Base-by-base conservation (phyloP, 2,797 vertebrate species). In the Mormyrus proboscirostris region DNA sequence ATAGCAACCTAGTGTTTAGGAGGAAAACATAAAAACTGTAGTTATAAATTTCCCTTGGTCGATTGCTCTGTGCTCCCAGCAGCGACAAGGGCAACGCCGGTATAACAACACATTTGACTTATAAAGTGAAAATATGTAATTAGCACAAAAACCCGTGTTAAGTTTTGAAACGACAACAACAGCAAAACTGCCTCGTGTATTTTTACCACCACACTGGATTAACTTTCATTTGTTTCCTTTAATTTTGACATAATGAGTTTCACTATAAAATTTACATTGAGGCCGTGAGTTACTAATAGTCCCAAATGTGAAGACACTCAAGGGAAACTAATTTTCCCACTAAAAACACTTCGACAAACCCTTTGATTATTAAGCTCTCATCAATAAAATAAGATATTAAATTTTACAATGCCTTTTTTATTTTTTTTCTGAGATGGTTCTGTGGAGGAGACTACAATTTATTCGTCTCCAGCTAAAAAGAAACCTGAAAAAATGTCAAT, bases 301-400 rank as follows among this genome's bases (percentile, higher is more conserved):
- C 22, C 47, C 82, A 84, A 25, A 51, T 10, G 16, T 12, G n/a
- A 84, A 25, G 82, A 12, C 22, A 16, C 8, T 84, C 82, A 44
- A 41, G 76, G 14, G 76, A 47, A 82, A 82, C 38, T 82, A 82
- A 41, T 41, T 47, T 44, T 82, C 6, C 38, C 7, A 82, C 47
- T 22, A 49, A 83, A 83, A 83, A 83, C 41, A 7, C 79, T 47
- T 25, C 2, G 19, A 83, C 38, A 83, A 83, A 83, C 16, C 44
- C n/a, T 44, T n/a, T 82, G 76, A n/a, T 82, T n/a, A 82, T 82
- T 82, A 82, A 41, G 19, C 76, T 82, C 25, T 82, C 41, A 82
- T 82, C 33, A 82, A 47, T 14, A 82, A 49, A 41, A 82, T 44
- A 44, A 44, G 44, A 12, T 47, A 19, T 25, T 83, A 49, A 2